A percentile compares a stretch with the other conserved stretches of the same genome.
phyloP scores from a whole-genome alignment of 2,797 vertebrate genomes.

The Pangasius larnaudii region DNA sequence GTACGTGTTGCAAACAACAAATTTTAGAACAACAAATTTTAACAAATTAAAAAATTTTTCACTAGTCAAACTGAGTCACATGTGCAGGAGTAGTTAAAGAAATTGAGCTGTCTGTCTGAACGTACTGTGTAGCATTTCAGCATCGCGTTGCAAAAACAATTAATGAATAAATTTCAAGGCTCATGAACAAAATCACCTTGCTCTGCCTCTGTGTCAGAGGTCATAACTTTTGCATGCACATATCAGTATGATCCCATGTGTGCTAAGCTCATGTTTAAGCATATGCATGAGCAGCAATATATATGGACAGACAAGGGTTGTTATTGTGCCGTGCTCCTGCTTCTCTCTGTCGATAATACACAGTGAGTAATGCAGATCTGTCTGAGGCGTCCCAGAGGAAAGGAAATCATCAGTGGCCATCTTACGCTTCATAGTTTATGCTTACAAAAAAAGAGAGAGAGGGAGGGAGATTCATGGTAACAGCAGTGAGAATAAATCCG shows the following conservation, averaged over 20 bases:
- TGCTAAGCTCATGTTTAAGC: not conserved
- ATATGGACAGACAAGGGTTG: not conserved
- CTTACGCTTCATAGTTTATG: conserved; percentile 49
- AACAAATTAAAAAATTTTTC: too few species aligned
- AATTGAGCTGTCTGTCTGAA: not conserved
- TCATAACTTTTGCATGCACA: not conserved
- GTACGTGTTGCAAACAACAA: not conserved
- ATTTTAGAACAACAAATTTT: not conserved
- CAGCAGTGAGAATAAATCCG: conserved; percentile 37
- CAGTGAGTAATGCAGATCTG: conserved; percentile 26
- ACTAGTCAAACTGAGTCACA: not conserved
- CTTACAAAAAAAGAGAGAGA: not conserved
- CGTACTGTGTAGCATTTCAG: not conserved
- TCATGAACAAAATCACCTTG: not conserved
- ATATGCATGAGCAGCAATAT: not conserved
- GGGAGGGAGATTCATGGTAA: not conserved
- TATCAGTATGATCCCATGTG: not conserved
- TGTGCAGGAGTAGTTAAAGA: not conserved
- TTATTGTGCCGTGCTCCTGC: conserved; percentile 12
- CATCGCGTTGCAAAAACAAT: not conserved
- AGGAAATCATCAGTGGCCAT: conserved; percentile 26
- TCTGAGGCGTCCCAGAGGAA: conserved; percentile 44
- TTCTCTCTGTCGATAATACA: conserved; percentile 3
- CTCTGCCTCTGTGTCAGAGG: not conserved
- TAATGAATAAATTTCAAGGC: not conserved